Percentiles rank a stretch among this genome's conserved stretches.
Conservation (phyloP, 2,888 invertebrate genomes). For the Mycogona germanica region DNA sequence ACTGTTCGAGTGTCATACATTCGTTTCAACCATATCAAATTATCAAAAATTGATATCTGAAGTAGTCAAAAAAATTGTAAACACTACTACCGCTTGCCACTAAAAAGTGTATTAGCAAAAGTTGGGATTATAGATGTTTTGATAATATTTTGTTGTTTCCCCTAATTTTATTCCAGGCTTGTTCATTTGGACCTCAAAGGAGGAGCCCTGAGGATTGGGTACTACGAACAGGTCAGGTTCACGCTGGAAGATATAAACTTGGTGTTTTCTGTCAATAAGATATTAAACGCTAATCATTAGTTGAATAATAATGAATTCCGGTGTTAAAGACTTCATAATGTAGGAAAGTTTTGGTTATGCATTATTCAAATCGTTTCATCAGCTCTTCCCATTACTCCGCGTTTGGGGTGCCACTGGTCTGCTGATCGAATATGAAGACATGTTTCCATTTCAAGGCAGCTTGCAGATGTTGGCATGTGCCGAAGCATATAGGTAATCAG, state of each 20-base stretch:
- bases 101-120: neutral
- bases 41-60: no score
- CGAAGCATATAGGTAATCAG: slow-evolving; percentile 36
- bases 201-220: slow-evolving; percentile 39
- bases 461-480: slow-evolving; percentile 34
- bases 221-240: slow-evolving; percentile 26
- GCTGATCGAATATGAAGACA: slow-evolving; percentile 74
- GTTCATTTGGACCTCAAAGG: slow-evolving; percentile 45
- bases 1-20: no score
- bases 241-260: no score
- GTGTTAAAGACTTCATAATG: no score
- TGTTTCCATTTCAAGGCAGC: slow-evolving; percentile 57
- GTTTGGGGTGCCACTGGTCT: slow-evolving; percentile 58
- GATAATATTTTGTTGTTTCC: neutral
- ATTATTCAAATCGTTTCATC: slow-evolving; percentile 33
- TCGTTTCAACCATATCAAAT: no score
- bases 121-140: neutral
- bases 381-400: slow-evolving; percentile 47
- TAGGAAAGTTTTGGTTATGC: no score
- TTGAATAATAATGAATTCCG: no score
- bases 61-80: no score
- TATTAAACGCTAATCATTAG: no score
- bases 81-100: no score
- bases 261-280: no score
- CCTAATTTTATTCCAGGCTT: slow-evolving; percentile 37